Base-by-base conservation (phyloP, 2,113 vertebrate species). In the Crotalus viridis region DNA sequence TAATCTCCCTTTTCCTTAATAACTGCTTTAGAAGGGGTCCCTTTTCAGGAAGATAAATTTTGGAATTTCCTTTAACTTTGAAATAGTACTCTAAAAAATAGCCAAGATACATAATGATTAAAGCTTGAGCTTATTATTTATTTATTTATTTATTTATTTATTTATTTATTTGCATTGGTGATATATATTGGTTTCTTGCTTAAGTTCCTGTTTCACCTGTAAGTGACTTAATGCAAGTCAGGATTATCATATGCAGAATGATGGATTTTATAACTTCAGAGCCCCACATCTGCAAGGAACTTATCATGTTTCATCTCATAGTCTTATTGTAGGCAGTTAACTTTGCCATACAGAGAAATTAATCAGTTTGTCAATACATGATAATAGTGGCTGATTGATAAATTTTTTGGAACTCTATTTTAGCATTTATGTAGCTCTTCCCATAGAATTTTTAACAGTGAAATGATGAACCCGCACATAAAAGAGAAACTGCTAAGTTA, bases 301-400 rank as follows among this genome's bases (percentile, higher is more conserved):
- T 96, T 92, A 95, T 96, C n/a, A 94, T 96, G 96, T 97, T 94
- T 95, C 94, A 95, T 96, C 74, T 94, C 24, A 43, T 89, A 90
- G 92, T 43, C 96, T 92, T 94, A 94, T 57, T 96, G 93, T 95
- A 96, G 94, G 85, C 96, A 95, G 92, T 90, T 95, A 46, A 0
- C 85, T 91, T 95, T 90, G 91, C 94, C 92, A 64, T 90, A 88
- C 48, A 88, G 89, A 90, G 92, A 93, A 93, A 12, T 92, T 95
- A 94, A 97, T 94, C 95, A 95, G 95, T 96, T 94, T 96, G 91
- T 93, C 89, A 57, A 91, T 0, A 9, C 0, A 1, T 94, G 93
- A 85, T 96, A 96, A 94, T 94, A 96, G 94, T 94, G 96, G 95
- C 92, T 94, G 94, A 94, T 91, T 89, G 54, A 91, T 93, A 85